Conservation (phyloP, 1,140 invertebrate genomes). For the Aricia agestis region DNA sequence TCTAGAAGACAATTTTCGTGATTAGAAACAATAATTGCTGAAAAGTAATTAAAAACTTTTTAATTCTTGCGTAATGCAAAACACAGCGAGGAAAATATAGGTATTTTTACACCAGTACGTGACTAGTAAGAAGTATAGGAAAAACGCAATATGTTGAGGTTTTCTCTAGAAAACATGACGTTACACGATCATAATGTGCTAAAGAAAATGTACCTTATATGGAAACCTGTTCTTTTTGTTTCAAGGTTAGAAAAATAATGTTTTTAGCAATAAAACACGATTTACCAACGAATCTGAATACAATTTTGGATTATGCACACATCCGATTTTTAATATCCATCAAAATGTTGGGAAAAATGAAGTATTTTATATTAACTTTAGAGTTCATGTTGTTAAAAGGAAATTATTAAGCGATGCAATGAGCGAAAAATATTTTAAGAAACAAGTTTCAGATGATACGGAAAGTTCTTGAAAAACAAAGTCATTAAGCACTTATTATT, state of each 20-base stretch:
- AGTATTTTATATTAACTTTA: too few relatives aligned
- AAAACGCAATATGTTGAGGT: conserved; percentile 36
- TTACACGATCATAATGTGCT: conserved; percentile 11
- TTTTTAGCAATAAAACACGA: conserved; percentile 8
- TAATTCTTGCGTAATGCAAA: conserved; percentile 32
- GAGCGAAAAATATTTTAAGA: neutral
- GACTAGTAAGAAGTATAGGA: conserved; percentile 30
- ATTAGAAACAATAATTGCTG: neutral
- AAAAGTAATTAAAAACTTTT: conserved; percentile 7
- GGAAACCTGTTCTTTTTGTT: conserved; percentile 13
- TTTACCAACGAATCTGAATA: neutral
- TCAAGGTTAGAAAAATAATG: conserved; percentile 19
- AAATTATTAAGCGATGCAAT: neutral
- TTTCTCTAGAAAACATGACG: conserved; percentile 35
- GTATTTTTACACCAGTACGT: conserved; percentile 36
- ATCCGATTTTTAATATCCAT: neutral
- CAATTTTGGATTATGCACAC: neutral
- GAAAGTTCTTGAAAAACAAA: neutral
- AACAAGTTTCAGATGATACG: neutral
- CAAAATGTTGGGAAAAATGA: neutral
- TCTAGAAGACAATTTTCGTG: too few relatives aligned
- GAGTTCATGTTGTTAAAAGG: neutral
- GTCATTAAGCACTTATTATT: neutral
- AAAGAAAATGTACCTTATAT: conserved; percentile 28
- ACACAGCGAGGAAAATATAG: conserved; percentile 33